Evolutionary conservation across 2,888 invertebrate genomes (phyloP).

Genomic region (Lochmaea crataegi): DNA sequence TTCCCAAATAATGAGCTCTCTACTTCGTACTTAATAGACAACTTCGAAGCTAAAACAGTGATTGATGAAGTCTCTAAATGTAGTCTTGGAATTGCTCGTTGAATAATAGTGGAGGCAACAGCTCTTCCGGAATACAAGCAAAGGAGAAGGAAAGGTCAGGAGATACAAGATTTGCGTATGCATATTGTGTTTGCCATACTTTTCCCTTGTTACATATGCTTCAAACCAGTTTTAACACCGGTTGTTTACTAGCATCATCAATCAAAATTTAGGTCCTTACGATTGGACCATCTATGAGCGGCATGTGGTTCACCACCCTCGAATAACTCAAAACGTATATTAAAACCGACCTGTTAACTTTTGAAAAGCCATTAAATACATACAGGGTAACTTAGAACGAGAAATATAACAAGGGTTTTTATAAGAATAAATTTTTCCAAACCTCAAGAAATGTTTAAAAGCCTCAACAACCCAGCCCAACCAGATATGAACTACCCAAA

Average conservation of each 20-base stretch:
- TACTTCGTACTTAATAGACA: slow-evolving; percentile 56
- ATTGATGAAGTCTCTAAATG: slow-evolving; percentile 59
- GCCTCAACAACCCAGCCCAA: too few relatives aligned
- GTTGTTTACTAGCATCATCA: slow-evolving; percentile 31
- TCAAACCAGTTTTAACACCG: slow-evolving; percentile 8
- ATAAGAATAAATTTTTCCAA: too few relatives aligned
- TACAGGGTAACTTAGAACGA: background rate
- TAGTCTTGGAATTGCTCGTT: slow-evolving; percentile 55
- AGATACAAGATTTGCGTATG: slow-evolving; percentile 50
- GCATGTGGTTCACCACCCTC: slow-evolving; percentile 1
- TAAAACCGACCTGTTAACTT: background rate
- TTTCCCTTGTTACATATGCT: slow-evolving; percentile 25
- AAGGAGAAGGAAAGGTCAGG: slow-evolving; percentile 32
- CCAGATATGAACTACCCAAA: too few relatives aligned
- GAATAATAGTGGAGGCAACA: slow-evolving; percentile 47
- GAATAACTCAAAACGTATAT: background rate
- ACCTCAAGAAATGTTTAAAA: too few relatives aligned
- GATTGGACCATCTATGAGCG: background rate
- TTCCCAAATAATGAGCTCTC: slow-evolving; percentile 55
- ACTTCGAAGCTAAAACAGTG: slow-evolving; percentile 56
- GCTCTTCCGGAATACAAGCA: slow-evolving; percentile 39
- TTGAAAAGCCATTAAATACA: background rate
- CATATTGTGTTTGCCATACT: slow-evolving; percentile 45
- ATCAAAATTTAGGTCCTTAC: slow-evolving; percentile 32
- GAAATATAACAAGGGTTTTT: too few relatives aligned